Percentiles rank a stretch among this genome's conserved stretches.
phyloP scores from a whole-genome alignment of 2,797 vertebrate species.

The Acipenser ruthenus region DNA sequence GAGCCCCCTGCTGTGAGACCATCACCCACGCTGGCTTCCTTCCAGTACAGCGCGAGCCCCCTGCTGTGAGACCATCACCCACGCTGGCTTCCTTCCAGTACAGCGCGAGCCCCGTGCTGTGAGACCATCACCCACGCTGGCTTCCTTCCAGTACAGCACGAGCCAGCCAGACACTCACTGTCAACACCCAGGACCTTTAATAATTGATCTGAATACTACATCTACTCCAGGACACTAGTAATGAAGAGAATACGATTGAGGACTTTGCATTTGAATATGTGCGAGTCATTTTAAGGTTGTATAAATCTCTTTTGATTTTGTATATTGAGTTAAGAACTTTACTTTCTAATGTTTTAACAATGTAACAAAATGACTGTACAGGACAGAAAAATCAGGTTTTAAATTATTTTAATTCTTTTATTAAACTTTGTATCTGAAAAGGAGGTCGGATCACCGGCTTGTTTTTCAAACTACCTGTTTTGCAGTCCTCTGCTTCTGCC shows the following conservation, averaged over 20 bases:
- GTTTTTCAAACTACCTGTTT: background rate
- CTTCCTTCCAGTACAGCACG: slow-evolving; percentile 79
- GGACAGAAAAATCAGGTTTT: slow-evolving; percentile 8
- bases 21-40: no score
- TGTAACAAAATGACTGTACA: slow-evolving; percentile 11
- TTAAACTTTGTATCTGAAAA: no score
- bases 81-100: no score
- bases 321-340: background rate
- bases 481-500: background rate
- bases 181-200: background rate
- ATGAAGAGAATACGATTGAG: background rate
- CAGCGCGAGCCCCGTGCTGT: no score
- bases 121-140: slow-evolving; percentile 34
- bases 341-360: slow-evolving; percentile 24
- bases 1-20: no score
- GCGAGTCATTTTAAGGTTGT: no score
- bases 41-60: no score
- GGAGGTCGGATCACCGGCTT: no score
- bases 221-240: slow-evolving; percentile 17
- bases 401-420: slow-evolving; percentile 20
- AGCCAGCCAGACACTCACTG: slow-evolving; percentile 28
- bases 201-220: background rate
- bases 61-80: no score
- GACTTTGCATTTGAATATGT: no score
- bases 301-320: no score